These are phyloP conservation scores for Gadopsis marmoratus DNA, from an alignment of 2,797 vertebrate genomes.

Conservation along the genomic window DNA sequence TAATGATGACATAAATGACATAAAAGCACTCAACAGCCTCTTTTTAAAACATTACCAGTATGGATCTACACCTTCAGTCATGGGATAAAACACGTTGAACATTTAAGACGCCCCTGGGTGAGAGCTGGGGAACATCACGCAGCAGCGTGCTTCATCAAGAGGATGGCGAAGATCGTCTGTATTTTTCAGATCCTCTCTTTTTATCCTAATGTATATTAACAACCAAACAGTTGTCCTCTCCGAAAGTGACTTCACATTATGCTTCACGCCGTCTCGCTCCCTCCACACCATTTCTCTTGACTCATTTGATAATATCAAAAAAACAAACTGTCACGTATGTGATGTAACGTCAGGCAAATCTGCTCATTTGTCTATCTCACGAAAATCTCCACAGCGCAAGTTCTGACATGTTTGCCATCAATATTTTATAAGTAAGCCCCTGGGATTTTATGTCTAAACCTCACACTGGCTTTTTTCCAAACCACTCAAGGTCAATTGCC, in stretches of 20 bases:
- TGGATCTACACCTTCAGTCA: constrained; percentile 82
- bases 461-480: constrained; percentile 41
- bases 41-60: constrained; percentile 83
- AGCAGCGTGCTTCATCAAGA: constrained; percentile 33
- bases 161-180: constrained; percentile 21
- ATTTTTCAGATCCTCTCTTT: constrained; percentile 14
- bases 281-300: constrained; percentile 56
- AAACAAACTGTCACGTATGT: constrained; percentile 68
- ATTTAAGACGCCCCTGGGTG: constrained; percentile 41
- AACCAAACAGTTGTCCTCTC: constrained; percentile 40
- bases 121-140: background rate
- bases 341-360: constrained; percentile 81
- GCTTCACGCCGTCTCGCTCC: constrained; percentile 49
- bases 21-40: constrained; percentile 90
- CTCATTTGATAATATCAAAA: constrained; percentile 70
- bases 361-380: constrained; percentile 75
- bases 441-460: constrained; percentile 57
- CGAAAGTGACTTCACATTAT: constrained; percentile 46
- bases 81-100: constrained; percentile 64
- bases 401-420: constrained; percentile 75
- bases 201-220: constrained; percentile 38
- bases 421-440: constrained; percentile 71
- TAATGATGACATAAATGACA: constrained; percentile 93
- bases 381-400: constrained; percentile 68
- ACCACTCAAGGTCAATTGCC: constrained; percentile 58